phyloP scores from a whole-genome alignment of 2,797 vertebrate species.

The Gobionotothen gibberifrons region DNA sequence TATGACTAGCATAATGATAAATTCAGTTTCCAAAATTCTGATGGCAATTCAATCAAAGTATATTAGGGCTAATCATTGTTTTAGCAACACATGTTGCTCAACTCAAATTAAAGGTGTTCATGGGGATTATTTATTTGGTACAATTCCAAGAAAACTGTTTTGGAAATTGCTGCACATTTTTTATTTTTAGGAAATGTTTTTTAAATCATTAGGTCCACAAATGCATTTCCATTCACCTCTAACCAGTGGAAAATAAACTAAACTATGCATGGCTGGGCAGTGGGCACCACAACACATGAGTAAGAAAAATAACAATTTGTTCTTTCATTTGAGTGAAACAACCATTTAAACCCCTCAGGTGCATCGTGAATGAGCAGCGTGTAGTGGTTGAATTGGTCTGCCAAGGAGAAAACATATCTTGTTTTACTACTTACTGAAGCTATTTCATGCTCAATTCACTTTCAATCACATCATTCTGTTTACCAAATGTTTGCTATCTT shows the following conservation, averaged over 20 bases:
- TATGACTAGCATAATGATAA: too few species aligned
- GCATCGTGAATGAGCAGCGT: not conserved
- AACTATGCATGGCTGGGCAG: not conserved
- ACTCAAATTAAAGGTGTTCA: not conserved
- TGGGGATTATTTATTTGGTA: not conserved
- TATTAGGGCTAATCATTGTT: too few species aligned
- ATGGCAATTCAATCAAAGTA: too few species aligned
- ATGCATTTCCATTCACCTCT: not conserved
- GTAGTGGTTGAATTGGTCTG: not conserved
- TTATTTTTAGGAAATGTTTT: not conserved
- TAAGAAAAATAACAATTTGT: not conserved
- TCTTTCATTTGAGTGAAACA: too few species aligned
- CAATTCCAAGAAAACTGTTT: not conserved
- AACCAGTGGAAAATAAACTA: not conserved
- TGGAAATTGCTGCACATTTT: not conserved
- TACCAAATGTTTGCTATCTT: not conserved
- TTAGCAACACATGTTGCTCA: too few species aligned
- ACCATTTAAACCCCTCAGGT: not conserved
- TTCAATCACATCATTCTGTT: not conserved
- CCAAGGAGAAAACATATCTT: not conserved
- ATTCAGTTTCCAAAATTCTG: too few species aligned
- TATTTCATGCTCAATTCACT: constrained; percentile 6
- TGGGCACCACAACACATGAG: not conserved
- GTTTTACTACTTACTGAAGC: not conserved
- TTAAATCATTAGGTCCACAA: not conserved